Conservation (phyloP, 1,140 invertebrate genomes). For the Drosophila hydei region DNA sequence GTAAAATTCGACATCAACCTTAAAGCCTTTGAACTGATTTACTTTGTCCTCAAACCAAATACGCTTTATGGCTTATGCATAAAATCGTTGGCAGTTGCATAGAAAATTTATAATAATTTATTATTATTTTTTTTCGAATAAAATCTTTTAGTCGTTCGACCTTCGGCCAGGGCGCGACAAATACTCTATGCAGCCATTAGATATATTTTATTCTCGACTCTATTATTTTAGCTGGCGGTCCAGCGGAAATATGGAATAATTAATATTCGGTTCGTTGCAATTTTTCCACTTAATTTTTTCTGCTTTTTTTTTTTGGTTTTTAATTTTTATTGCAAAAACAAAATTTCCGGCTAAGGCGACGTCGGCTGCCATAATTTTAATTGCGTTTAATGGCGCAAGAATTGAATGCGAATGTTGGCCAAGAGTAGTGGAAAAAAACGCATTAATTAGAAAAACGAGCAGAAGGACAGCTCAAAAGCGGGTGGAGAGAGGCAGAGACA, state of each 20-base stretch:
- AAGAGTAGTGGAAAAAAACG: slow-evolving; percentile 38
- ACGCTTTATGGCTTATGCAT: neutral
- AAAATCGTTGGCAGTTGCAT: neutral
- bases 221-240: slow-evolving; percentile 41
- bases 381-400: slow-evolving; percentile 71
- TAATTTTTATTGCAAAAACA: slow-evolving; percentile 29
- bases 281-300: slow-evolving; percentile 13
- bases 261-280: slow-evolving; percentile 54
- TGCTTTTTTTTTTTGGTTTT: slow-evolving; percentile 9
- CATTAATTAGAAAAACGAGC: slow-evolving; percentile 76
- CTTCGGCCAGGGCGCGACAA: slow-evolving; percentile 10
- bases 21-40: too few relatives aligned
- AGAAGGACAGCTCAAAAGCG: slow-evolving; percentile 18
- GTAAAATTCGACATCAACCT: too few relatives aligned
- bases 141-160: slow-evolving; percentile 2
- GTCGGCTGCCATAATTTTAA: slow-evolving; percentile 71
- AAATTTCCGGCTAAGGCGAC: slow-evolving; percentile 68
- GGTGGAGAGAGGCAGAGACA: neutral
- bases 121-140: neutral
- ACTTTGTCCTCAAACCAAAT: too few relatives aligned
- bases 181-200: slow-evolving; percentile 32
- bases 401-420: slow-evolving; percentile 54
- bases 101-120: neutral
- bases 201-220: slow-evolving; percentile 2
- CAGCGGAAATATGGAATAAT: slow-evolving; percentile 64